Evolutionary conservation across 2,888 invertebrate species (phyloP).

Genomic region (Cyrtodaria siliqua): DNA sequence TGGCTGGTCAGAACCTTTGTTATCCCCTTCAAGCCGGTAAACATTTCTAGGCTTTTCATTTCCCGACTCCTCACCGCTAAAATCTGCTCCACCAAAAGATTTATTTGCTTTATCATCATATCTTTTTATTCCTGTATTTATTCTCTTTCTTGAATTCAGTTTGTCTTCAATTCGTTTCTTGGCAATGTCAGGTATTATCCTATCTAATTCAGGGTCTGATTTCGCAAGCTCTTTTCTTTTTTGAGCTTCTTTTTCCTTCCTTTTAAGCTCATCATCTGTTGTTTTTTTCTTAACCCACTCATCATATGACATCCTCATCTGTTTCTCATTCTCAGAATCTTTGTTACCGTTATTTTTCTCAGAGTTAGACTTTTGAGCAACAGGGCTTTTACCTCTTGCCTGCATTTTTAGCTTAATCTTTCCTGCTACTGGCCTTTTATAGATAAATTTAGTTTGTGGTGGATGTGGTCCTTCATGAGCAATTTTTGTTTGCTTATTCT

Average conservation of each 20-base stretch:
- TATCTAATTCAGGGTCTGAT: slow-evolving; percentile 78
- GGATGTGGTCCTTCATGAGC: slow-evolving; percentile 58
- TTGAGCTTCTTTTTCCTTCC: slow-evolving; percentile 63
- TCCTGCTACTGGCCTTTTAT: slow-evolving; percentile 79
- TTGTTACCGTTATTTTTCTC: slow-evolving; percentile 33
- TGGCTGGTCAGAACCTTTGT: slow-evolving; percentile 30
- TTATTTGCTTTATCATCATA: slow-evolving; percentile 70
- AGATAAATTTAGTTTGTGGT: slow-evolving; percentile 77
- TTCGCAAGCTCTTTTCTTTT: slow-evolving; percentile 72
- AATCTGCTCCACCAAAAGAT: slow-evolving; percentile 70
- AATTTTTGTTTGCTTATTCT: slow-evolving; percentile 51
- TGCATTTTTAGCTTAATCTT: slow-evolving; percentile 71
- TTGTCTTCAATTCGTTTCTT: slow-evolving; percentile 75
- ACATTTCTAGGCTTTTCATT: slow-evolving; percentile 60
- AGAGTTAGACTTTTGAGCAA: slow-evolving; percentile 54
- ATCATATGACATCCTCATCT: slow-evolving; percentile 77
- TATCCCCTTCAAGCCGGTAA: slow-evolving; percentile 66
- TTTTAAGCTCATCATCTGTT: slow-evolving; percentile 67
- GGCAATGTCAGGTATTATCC: slow-evolving; percentile 75
- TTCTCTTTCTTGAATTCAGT: slow-evolving; percentile 67
- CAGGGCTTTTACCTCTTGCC: slow-evolving; percentile 63
- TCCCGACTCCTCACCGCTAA: slow-evolving; percentile 22
- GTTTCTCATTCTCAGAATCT: slow-evolving; percentile 39
- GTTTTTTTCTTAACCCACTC: slow-evolving; percentile 78
- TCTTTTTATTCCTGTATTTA: slow-evolving; percentile 70